Percentiles rank a stretch among this genome's conserved stretches.
Conservation (phyloP, 2,888 invertebrate species). For the Geophilus truncorum region DNA sequence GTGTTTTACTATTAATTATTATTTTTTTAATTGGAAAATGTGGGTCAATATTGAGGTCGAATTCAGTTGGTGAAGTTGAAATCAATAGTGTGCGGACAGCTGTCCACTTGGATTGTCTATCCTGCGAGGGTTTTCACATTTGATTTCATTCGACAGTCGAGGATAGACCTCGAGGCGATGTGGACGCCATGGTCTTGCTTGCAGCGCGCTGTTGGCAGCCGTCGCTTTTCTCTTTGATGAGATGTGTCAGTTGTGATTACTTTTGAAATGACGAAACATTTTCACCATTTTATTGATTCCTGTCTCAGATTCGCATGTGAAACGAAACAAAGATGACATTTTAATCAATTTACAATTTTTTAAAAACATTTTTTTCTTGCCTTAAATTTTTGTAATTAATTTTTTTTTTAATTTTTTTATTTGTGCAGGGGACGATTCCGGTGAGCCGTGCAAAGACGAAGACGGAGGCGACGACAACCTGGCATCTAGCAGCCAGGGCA, state of each 20-base stretch:
- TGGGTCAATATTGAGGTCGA: not conserved
- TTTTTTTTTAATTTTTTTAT: constrained; percentile 6
- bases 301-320: not conserved
- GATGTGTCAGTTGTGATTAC: not conserved
- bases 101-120: not conserved
- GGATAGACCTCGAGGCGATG: not conserved
- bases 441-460: constrained; percentile 29
- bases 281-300: not conserved
- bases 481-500: constrained; percentile 32
- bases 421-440: constrained; percentile 31
- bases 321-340: not conserved
- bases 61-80: not conserved
- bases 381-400: not conserved
- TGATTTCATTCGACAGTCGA: not conserved
- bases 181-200: not conserved
- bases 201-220: not conserved
- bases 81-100: not conserved
- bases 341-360: not conserved
- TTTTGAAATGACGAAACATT: not conserved
- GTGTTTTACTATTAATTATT: not conserved
- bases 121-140: not conserved
- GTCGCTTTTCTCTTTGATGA: not conserved
- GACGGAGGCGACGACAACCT: constrained; percentile 31
- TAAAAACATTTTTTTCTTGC: too few relatives aligned
- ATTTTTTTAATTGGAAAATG: not conserved